Evolutionary conservation across 1,140 invertebrate genomes (phyloP), one percentile per base, ranked within the genome.

Genomic region (Coenobita brevimanus): DNA sequence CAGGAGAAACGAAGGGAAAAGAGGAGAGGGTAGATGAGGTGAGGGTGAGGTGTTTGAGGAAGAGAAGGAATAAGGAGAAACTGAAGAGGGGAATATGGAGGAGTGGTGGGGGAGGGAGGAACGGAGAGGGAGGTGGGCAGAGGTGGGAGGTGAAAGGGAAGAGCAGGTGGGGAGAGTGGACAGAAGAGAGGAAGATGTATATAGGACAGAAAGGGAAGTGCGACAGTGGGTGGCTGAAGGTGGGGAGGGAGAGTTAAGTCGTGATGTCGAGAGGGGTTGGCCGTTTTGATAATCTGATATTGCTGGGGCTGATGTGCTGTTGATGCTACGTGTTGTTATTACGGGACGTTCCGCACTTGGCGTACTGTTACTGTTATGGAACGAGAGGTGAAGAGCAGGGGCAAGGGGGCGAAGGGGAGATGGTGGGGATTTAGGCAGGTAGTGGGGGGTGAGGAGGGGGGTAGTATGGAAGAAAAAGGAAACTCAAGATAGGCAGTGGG

Each of bases 221-320:
- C n/a, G n/a, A n/a, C n/a, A n/a, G n/a, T n/a, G n/a, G n/a, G n/a
- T n/a, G n/a, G n/a, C n/a, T n/a, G n/a, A n/a, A n/a, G n/a, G n/a
- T n/a, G n/a, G n/a, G n/a, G n/a, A n/a, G n/a, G n/a, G n/a, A n/a
- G n/a, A n/a, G n/a, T n/a, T n/a, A n/a, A n/a, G n/a, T 21, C 67
- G 30, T 38, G 33, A 10, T 38, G 36, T 15, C 24, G 67, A 71
- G 41, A 13, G 54, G 67, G 33, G 67, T 38, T 17, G 41, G 50
- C 60, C n/a, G 82, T 76, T 85, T 78, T 46, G 50, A 64, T 64
- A 75, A 85, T 85, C 75, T 85, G 73, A 85, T 85, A 85, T 85
- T 75, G 62, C 82, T 41, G 33, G 6, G 46, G 27, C n/a, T 62
- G 46, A 85, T 76, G 82, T 85, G 71, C n/a, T 50, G 73, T 62